A percentile compares a stretch with the other conserved stretches of the same genome.
Conservation (phyloP, 1,140 invertebrate genomes). For the Aethina tumida region DNA sequence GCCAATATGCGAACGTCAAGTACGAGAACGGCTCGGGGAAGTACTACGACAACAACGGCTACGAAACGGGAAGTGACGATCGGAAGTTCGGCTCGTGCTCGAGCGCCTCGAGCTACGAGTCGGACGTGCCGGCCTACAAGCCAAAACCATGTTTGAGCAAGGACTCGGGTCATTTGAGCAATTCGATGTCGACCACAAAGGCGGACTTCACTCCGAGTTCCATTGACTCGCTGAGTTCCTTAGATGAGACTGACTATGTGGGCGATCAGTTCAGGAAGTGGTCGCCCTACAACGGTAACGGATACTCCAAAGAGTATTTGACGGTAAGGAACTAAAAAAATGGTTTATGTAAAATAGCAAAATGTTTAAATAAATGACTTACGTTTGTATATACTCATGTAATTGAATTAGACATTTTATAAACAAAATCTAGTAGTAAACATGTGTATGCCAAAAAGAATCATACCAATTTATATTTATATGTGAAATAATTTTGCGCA, state of each 20-base stretch:
- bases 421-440: no score
- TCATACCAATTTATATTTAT: no score
- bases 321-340: slow-evolving; percentile 6
- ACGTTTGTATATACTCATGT: no score
- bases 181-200: slow-evolving; percentile 29
- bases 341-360: neutral
- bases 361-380: no score
- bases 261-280: slow-evolving; percentile 29
- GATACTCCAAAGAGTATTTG: slow-evolving; percentile 21
- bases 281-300: slow-evolving; percentile 14
- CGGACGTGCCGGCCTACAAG: slow-evolving; percentile 21
- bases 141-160: slow-evolving; percentile 29
- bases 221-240: slow-evolving; percentile 32
- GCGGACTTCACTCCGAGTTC: slow-evolving; percentile 32
- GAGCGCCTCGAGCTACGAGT: slow-evolving; percentile 34
- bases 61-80: slow-evolving; percentile 18
- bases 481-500: no score
- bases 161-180: slow-evolving; percentile 32
- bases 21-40: slow-evolving; percentile 17
- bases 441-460: no score
- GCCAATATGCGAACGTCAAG: slow-evolving; percentile 21
- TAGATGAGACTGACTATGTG: slow-evolving; percentile 35
- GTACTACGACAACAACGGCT: slow-evolving; percentile 18
- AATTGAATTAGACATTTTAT: no score
- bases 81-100: slow-evolving; percentile 33